A percentile compares a stretch with the other conserved stretches of the same genome.
Evolutionary conservation across 1,140 invertebrate genomes (phyloP).

Genomic region (Penaeus vannamei): DNA sequence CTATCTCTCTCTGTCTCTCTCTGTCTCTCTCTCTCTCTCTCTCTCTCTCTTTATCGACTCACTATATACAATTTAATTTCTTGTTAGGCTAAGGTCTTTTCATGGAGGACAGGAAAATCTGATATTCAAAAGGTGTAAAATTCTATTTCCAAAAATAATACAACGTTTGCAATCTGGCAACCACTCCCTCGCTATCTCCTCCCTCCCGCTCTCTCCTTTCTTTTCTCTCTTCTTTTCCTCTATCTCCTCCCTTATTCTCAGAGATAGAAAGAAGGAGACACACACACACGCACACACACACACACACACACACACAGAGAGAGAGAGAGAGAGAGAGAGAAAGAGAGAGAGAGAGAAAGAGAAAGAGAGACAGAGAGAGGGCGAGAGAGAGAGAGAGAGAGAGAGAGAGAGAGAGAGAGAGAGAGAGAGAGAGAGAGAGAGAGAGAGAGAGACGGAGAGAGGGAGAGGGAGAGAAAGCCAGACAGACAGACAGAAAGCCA

Average conservation of each 20-base stretch:
- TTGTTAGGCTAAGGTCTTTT: too few species aligned
- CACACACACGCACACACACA: background rate
- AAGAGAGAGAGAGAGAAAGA: background rate
- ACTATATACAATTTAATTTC: too few species aligned
- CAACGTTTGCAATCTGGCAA: background rate
- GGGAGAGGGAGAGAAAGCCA: too few species aligned
- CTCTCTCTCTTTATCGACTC: too few species aligned
- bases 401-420: constrained; percentile 12
- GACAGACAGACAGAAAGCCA: too few species aligned
- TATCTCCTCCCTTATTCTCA: background rate
- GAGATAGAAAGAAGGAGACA: background rate
- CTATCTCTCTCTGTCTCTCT: too few species aligned
- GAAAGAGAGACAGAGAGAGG: background rate
- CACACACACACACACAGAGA: background rate
- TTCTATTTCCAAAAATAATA: too few species aligned
- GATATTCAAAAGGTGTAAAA: too few species aligned
- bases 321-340: background rate
- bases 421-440: background rate
- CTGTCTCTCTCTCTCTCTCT: too few species aligned
- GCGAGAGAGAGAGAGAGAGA: constrained; percentile 6
- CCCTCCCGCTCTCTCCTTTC: background rate
- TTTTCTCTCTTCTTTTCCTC: background rate
- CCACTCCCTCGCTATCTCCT: too few species aligned
- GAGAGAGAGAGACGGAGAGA: background rate
- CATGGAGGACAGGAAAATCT: too few species aligned